Evolutionary conservation across 1,140 invertebrate genomes (phyloP).

Genomic region (Drosophila ohnishii): DNA sequence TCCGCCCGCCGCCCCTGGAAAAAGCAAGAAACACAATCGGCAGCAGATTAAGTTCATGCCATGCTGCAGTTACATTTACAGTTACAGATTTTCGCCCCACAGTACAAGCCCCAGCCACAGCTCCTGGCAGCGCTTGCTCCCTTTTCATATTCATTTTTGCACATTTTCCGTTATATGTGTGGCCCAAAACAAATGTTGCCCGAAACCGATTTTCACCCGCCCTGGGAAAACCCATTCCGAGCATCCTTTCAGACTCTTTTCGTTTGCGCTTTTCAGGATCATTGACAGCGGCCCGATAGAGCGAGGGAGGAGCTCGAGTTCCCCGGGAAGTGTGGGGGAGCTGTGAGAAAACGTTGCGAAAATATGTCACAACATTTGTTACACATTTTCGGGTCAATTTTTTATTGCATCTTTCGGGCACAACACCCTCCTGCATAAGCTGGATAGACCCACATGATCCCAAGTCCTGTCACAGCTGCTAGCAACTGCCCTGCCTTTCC

Average conservation of each 20-base stretch:
- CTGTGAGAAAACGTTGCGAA: slow-evolving; percentile 62
- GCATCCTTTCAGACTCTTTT: slow-evolving; percentile 71
- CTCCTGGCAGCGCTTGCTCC: slow-evolving; percentile 13
- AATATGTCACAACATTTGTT: slow-evolving; percentile 82
- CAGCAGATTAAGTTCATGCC: slow-evolving; percentile 80
- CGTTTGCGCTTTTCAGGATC: slow-evolving; percentile 74
- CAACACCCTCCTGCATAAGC: slow-evolving; percentile 31
- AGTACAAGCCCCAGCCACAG: slow-evolving; percentile 4
- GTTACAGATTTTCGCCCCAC: slow-evolving; percentile 55
- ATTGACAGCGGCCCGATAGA: slow-evolving; percentile 61
- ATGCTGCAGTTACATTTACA: slow-evolving; percentile 79
- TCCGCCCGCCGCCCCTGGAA: slow-evolving; percentile 18
- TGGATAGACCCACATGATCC: slow-evolving; percentile 44
- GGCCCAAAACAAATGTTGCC: slow-evolving; percentile 77
- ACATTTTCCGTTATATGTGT: slow-evolving; percentile 67
- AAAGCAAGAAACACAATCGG: slow-evolving; percentile 62
- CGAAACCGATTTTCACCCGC: slow-evolving; percentile 70
- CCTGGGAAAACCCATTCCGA: slow-evolving; percentile 49
- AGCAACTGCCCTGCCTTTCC: slow-evolving; percentile 26
- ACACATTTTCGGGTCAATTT: slow-evolving; percentile 82
- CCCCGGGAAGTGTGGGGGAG: not conserved
- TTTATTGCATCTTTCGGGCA: slow-evolving; percentile 64
- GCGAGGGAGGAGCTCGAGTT: not conserved
- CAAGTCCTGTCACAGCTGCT: slow-evolving; percentile 62
- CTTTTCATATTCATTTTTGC: slow-evolving; percentile 73